Evolutionary conservation across 2,888 invertebrate genomes (phyloP), one percentile per base, ranked within the genome.

Genomic region (Aethes cnicana): DNA sequence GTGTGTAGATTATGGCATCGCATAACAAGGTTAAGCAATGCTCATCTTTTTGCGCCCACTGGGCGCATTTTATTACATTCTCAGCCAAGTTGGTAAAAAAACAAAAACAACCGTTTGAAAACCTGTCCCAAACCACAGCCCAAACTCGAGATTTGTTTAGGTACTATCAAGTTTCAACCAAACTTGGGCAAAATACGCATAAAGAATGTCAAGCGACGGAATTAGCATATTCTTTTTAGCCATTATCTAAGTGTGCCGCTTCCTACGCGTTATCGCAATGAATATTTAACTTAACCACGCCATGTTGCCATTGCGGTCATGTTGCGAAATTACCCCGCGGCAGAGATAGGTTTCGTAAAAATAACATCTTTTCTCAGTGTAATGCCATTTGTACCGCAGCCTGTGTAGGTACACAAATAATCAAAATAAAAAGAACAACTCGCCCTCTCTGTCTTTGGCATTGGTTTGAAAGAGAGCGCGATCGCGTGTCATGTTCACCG

Each of bases 391-490:
- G 30, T 28, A 32, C 32, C 36, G 36, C 23, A 50, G n/a, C 20
- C 32, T 7, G 35, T 44, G 32, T 46, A 32, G 37, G 49, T 46
- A 54, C 52, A 54, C 53, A 55, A 55, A 57, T 48, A 53, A 52
- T 46, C 44, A 26, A 52, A 57, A 59, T 46, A 61, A 59, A 59
- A 55, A 49, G 56, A 63, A 58, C 23, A 6, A 4, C 9, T 42
- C 32, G 47, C 62, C 53, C 54, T 77, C 74, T 58, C 69, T 62
- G 43, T 68, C 62, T 62, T 58, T 43, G 25, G 41, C 47, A 47
- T 53, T 55, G 21, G 63, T 47, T 55, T 61, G 62, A 77, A 62
- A 57, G 77, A 72, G 66, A 68, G 21, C 53, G 49, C 53, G 21
- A 57, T 48, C 47, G 55, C 56, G 47, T 65, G 64, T 55, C 47